Percentiles rank a stretch among this genome's conserved stretches.
These are phyloP conservation scores for Sebastes kiyomatsui DNA, from an alignment of 2,797 vertebrate species.

Conservation along the genomic window DNA sequence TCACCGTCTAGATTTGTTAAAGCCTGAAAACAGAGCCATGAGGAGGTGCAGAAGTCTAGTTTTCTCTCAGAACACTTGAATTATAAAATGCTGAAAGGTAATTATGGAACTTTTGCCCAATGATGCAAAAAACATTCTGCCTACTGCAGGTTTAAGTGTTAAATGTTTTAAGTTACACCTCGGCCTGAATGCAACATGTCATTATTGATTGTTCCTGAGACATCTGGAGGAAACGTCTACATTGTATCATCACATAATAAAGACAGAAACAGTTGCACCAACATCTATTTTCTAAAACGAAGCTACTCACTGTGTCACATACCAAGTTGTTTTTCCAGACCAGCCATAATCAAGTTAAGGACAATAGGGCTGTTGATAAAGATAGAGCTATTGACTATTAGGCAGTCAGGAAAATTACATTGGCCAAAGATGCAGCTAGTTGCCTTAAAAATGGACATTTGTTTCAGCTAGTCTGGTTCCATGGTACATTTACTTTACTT, in stretches of 20 bases:
- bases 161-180: not conserved
- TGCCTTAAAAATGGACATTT: not conserved
- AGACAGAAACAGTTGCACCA: not conserved
- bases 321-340: not conserved
- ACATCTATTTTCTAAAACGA: not conserved
- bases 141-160: no score
- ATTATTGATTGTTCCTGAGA: not conserved
- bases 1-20: no score
- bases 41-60: no score
- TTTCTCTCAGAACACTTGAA: no score
- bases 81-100: no score
- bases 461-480: not conserved
- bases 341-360: constrained; percentile 2
- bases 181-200: not conserved
- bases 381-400: not conserved
- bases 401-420: not conserved
- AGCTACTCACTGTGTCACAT: not conserved
- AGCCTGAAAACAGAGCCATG: no score
- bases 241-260: not conserved
- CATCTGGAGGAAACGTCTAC: not conserved
- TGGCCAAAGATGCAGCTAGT: not conserved
- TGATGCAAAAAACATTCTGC: no score
- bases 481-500: not conserved
- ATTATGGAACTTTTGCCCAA: no score
- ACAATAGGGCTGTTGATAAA: not conserved